Conservation (phyloP, 2,797 vertebrate species). For the Hozukius guyotensis region DNA sequence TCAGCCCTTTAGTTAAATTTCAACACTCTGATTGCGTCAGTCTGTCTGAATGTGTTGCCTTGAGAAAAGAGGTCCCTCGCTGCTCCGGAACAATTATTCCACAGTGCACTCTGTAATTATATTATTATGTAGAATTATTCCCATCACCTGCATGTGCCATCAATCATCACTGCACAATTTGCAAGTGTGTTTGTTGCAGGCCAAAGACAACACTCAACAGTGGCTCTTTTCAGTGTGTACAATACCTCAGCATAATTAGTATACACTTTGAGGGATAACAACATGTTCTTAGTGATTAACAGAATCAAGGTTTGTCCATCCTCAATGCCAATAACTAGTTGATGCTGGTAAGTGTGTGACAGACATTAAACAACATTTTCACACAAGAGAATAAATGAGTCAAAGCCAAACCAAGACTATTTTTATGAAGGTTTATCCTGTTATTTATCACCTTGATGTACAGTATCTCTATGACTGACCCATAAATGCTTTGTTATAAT, state of each 20-base stretch:
- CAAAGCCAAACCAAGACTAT: background rate
- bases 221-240: background rate
- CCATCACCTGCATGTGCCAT: conserved; percentile 20
- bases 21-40: background rate
- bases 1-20: background rate
- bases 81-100: conserved; percentile 43
- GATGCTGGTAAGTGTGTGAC: background rate
- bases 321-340: background rate
- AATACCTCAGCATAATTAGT: background rate
- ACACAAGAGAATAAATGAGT: background rate
- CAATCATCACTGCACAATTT: conserved; percentile 10
- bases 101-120: conserved; percentile 48
- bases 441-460: background rate
- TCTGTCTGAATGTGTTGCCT: conserved; percentile 21
- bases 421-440: background rate
- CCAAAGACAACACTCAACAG: background rate
- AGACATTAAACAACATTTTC: background rate
- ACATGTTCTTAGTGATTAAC: background rate
- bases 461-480: background rate
- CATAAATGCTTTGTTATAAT: conserved; percentile 1
- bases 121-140: conserved; percentile 47
- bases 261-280: background rate
- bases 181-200: conserved; percentile 5
- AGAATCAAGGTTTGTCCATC: background rate
- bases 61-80: conserved; percentile 25